A percentile compares a stretch with the other conserved stretches of the same genome.
Evolutionary conservation across 2,797 vertebrate species (phyloP).

Genomic region (Hephaestus fuliginosus): DNA sequence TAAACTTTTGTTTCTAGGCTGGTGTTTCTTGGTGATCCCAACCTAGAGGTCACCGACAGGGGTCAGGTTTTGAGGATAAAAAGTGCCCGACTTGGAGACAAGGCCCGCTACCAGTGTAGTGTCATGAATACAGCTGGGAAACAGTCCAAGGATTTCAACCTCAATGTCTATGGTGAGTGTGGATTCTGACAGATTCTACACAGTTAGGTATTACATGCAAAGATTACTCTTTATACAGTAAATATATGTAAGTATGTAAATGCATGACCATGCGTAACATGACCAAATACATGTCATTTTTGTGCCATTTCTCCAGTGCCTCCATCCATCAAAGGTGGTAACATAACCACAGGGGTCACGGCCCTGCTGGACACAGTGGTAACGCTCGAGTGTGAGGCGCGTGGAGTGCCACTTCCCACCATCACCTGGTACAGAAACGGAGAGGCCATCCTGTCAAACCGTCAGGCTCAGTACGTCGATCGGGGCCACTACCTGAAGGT

Average conservation of each 20-base stretch:
- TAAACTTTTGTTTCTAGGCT: conserved; percentile 79
- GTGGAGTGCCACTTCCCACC: conserved; percentile 90
- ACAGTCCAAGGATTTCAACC: conserved; percentile 90
- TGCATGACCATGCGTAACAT: neutral
- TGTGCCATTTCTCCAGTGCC: conserved; percentile 85
- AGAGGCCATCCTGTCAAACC: conserved; percentile 83
- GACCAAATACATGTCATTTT: neutral
- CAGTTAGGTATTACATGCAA: neutral
- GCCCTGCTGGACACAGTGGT: conserved; percentile 87
- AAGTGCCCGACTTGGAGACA: conserved; percentile 90
- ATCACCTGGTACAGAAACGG: conserved; percentile 93
- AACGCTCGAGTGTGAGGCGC: conserved; percentile 93
- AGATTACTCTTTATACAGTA: neutral
- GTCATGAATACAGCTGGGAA: conserved; percentile 92
- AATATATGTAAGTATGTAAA: neutral
- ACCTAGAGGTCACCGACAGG: conserved; percentile 88
- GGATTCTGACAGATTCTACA: neutral
- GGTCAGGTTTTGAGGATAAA: conserved; percentile 91
- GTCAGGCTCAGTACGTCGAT: conserved; percentile 89
- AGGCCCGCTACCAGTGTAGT: conserved; percentile 93
- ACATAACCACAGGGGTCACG: conserved; percentile 89
- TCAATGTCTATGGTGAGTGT: conserved; percentile 90
- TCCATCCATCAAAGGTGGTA: conserved; percentile 94
- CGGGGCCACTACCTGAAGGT: conserved; percentile 93
- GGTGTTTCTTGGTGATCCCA: conserved; percentile 92